phyloP scores from a whole-genome alignment of 1,140 invertebrate genomes.

The Dendrolimus punctatus region DNA sequence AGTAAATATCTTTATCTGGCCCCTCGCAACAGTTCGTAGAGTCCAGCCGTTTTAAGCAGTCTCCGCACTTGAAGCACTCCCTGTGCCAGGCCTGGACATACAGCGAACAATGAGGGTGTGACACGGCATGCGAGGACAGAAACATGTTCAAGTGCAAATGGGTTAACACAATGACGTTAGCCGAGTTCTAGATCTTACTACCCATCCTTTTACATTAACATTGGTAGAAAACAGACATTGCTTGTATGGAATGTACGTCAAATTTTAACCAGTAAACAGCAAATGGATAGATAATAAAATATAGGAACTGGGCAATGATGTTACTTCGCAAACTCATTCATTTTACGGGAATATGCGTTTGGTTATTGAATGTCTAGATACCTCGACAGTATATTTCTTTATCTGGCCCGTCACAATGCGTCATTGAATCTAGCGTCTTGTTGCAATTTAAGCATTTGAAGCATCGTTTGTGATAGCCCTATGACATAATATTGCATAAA shows the following conservation, averaged over 20 bases:
- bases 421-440: constrained; percentile 93
- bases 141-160: constrained; percentile 23
- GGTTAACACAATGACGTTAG: constrained; percentile 44
- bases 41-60: constrained; percentile 95
- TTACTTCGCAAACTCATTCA: constrained; percentile 34
- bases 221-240: too few species aligned
- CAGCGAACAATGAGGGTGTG: constrained; percentile 42
- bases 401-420: constrained; percentile 94
- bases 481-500: constrained; percentile 38
- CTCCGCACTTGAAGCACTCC: constrained; percentile 95
- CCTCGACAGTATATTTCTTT: constrained; percentile 94
- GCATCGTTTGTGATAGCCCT: constrained; percentile 93
- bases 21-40: constrained; percentile 96
- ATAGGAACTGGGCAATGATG: constrained; percentile 10
- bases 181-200: too few species aligned
- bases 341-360: constrained; percentile 7
- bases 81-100: constrained; percentile 87
- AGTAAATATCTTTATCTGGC: constrained; percentile 97
- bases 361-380: constrained; percentile 64
- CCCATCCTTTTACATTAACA: too few species aligned
- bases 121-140: constrained; percentile 41
- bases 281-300: too few species aligned
- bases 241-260: too few species aligned
- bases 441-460: constrained; percentile 93
- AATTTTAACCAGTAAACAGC: too few species aligned